A percentile compares a stretch with the other conserved stretches of the same genome.
Conservation (phyloP, 2,888 invertebrate species). For the Cotesia congregata region DNA sequence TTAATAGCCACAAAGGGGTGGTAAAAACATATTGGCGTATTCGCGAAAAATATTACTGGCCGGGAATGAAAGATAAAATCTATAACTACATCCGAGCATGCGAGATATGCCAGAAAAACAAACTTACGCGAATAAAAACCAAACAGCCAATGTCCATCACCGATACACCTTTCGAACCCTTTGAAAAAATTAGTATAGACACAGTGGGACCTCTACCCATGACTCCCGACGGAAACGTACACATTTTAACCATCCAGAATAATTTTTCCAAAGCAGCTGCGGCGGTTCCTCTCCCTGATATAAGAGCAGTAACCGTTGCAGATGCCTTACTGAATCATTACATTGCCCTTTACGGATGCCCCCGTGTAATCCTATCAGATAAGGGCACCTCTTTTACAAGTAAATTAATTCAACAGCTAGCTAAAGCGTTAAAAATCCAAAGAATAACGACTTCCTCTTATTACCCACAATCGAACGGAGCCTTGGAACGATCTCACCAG, state of each 20-base stretch:
- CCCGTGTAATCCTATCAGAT: slow-evolving; percentile 26
- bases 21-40: slow-evolving; percentile 45
- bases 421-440: slow-evolving; percentile 2
- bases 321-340: slow-evolving; percentile 23
- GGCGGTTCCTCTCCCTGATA: slow-evolving; percentile 31
- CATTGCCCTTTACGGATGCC: slow-evolving; percentile 26
- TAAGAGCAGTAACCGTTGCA: slow-evolving; percentile 11
- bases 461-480: slow-evolving; percentile 22
- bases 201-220: slow-evolving; percentile 37
- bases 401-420: slow-evolving; percentile 22
- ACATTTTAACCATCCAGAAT: slow-evolving; percentile 37
- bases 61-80: not conserved
- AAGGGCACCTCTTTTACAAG: slow-evolving; percentile 27
- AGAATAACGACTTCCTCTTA: not conserved
- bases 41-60: slow-evolving; percentile 23
- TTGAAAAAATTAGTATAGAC: slow-evolving; percentile 45
- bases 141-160: slow-evolving; percentile 45
- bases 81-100: slow-evolving; percentile 39
- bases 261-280: slow-evolving; percentile 34
- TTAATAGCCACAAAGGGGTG: slow-evolving; percentile 48
- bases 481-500: slow-evolving; percentile 36
- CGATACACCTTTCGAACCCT: slow-evolving; percentile 37
- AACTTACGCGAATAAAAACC: slow-evolving; percentile 33
- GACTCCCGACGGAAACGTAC: slow-evolving; percentile 29
- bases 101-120: slow-evolving; percentile 41